These are phyloP conservation scores for Corythucha ciliata DNA, from an alignment of 2,888 invertebrate species.

Conservation along the genomic window DNA sequence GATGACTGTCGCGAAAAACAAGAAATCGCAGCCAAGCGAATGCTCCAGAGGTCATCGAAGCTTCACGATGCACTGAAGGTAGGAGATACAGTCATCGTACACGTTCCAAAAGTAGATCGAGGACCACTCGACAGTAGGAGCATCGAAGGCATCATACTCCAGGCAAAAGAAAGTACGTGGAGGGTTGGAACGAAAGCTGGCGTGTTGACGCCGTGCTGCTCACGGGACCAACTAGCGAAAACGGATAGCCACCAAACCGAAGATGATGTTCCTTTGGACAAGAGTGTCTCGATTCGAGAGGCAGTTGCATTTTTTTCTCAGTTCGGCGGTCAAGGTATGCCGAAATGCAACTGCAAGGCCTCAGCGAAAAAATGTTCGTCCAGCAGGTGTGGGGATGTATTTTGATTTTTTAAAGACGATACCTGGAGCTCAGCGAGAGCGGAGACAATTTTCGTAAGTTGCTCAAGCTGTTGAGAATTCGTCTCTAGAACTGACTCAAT, in stretches of 20 bases:
- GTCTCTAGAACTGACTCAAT: too few relatives aligned
- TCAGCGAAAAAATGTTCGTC: slow-evolving; percentile 17
- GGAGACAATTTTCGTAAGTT: too few relatives aligned
- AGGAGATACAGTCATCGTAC: slow-evolving; percentile 10
- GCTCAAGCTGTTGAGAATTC: too few relatives aligned
- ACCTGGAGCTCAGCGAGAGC: too few relatives aligned
- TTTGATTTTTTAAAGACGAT: too few relatives aligned
- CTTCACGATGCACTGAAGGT: slow-evolving; percentile 9
- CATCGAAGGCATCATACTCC: neutral
- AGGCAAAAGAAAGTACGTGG: neutral
- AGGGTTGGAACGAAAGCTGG: slow-evolving; percentile 3
- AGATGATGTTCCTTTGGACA: slow-evolving; percentile 4
- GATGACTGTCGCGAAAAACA: slow-evolving; percentile 1
- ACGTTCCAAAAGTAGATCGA: slow-evolving; percentile 4
- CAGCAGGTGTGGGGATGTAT: slow-evolving; percentile 22
- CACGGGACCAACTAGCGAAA: slow-evolving; percentile 4
- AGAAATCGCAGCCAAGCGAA: too few relatives aligned
- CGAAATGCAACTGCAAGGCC: slow-evolving; percentile 17
- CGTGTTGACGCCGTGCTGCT: neutral
- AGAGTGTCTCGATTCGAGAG: slow-evolving; percentile 2
- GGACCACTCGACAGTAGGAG: slow-evolving; percentile 2
- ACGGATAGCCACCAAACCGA: neutral
- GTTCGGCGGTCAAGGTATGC: slow-evolving; percentile 14
- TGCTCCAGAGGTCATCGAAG: too few relatives aligned
- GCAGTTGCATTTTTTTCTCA: slow-evolving; percentile 14